Percentiles rank a stretch among this genome's conserved stretches.
phyloP scores from a whole-genome alignment of 2,888 invertebrate genomes.

The Microctonus aethiopoides region DNA sequence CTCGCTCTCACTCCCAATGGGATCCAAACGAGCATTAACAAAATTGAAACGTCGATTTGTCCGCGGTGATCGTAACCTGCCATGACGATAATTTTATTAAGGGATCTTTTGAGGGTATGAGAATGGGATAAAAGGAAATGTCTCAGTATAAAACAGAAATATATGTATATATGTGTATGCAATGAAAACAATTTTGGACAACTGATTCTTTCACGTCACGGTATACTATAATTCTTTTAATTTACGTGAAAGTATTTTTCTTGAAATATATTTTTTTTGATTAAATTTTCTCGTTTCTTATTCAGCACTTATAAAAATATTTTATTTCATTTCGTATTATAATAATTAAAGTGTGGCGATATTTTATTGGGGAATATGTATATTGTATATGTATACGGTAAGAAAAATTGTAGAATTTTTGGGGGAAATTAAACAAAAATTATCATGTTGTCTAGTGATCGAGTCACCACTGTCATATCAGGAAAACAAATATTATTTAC shows the following conservation, averaged over 20 bases:
- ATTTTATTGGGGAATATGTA: too few species aligned
- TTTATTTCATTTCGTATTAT: too few species aligned
- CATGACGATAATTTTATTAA: conserved; percentile 63
- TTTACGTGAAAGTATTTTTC: conserved; percentile 30
- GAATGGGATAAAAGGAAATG: conserved; percentile 17
- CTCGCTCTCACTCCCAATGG: conserved; percentile 49
- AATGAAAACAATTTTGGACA: conserved; percentile 21
- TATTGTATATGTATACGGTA: too few species aligned
- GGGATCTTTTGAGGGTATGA: conserved; percentile 34
- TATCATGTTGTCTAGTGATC: too few species aligned
- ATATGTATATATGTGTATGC: neutral
- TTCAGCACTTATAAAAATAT: too few species aligned
- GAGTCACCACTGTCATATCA: too few species aligned
- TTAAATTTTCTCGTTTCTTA: neutral
- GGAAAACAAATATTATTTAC: too few species aligned
- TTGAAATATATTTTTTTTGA: neutral
- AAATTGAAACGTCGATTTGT: conserved; percentile 67
- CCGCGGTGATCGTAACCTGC: conserved; percentile 50
- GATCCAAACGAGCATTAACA: conserved; percentile 60
- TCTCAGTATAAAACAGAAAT: conserved; percentile 22
- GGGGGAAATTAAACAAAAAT: too few species aligned
- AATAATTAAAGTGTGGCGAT: too few species aligned
- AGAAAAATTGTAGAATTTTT: too few species aligned
- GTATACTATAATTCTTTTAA: conserved; percentile 45
- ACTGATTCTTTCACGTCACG: conserved; percentile 28